phyloP scores from a whole-genome alignment of 1,140 invertebrate genomes.

The Atta cephalotes region DNA sequence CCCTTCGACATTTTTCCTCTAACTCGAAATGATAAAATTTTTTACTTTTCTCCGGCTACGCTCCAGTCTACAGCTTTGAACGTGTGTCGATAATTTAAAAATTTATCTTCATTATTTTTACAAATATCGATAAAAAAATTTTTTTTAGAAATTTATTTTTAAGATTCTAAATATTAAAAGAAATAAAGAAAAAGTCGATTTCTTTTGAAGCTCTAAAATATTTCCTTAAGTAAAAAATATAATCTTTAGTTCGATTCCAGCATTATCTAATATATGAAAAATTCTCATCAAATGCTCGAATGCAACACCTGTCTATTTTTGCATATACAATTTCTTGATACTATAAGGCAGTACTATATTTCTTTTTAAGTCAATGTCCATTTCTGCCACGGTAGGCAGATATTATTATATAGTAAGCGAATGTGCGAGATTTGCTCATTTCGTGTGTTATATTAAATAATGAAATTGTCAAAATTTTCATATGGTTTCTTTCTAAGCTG shows the following conservation, averaged over 20 bases:
- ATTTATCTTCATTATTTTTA: too few species aligned
- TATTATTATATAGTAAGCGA: not conserved
- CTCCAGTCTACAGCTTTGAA: too few species aligned
- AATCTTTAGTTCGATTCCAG: not conserved
- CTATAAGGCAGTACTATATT: not conserved
- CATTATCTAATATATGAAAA: not conserved
- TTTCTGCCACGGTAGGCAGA: not conserved
- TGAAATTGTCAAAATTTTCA: slow-evolving; percentile 20
- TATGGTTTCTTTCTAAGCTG: not conserved
- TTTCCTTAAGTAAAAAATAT: not conserved
- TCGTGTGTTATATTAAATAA: not conserved
- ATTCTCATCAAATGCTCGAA: not conserved
- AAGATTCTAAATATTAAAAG: too few species aligned
- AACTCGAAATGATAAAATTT: too few species aligned
- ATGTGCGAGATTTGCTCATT: not conserved
- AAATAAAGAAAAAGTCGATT: too few species aligned
- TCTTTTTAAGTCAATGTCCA: not conserved
- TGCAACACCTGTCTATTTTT: not conserved
- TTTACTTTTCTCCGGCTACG: too few species aligned
- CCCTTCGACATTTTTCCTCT: too few species aligned
- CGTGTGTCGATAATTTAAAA: too few species aligned
- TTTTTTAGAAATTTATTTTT: too few species aligned
- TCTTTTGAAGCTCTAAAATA: too few species aligned
- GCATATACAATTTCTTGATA: not conserved
- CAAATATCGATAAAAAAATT: too few species aligned